These are phyloP conservation scores for Callocephalon fimbriatum DNA, from an alignment of 2,113 vertebrate genomes.

Conservation along the genomic window DNA sequence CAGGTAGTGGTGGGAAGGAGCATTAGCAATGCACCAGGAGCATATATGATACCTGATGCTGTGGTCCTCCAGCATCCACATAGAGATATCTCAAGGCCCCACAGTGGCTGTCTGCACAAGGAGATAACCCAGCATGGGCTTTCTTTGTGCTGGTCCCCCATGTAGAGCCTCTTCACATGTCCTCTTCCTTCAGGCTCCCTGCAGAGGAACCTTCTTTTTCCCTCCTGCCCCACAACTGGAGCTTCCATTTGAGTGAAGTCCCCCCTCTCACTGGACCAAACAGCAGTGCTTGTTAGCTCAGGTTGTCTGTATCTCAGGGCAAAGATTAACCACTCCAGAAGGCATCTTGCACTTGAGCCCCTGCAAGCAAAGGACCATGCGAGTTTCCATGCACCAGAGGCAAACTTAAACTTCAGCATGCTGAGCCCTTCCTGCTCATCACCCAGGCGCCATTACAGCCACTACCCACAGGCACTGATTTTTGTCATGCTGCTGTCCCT, in stretches of 20 bases:
- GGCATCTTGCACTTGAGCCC: neutral
- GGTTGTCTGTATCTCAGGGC: neutral
- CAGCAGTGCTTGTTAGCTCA: neutral
- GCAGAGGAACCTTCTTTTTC: neutral
- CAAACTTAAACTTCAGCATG: rapidly evolving
- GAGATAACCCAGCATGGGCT: neutral
- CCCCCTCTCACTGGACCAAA: neutral
- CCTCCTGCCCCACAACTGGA: neutral
- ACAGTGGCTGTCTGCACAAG: rapidly evolving
- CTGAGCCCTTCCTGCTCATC: neutral
- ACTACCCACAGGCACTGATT: neutral
- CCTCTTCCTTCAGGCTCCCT: neutral
- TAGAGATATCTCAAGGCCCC: neutral
- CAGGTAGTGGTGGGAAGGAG: neutral
- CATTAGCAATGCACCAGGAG: neutral
- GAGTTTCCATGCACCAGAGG: neutral
- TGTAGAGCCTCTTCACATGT: neutral
- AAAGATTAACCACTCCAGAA: neutral
- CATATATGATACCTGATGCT: rapidly evolving
- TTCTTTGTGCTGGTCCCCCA: neutral
- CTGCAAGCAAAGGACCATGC: neutral
- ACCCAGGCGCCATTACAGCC: neutral
- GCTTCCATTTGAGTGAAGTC: neutral
- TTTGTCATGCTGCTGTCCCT: neutral
- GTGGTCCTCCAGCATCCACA: neutral